Conservation (phyloP, 2,113 vertebrate genomes). For the Symphodus melops region DNA sequence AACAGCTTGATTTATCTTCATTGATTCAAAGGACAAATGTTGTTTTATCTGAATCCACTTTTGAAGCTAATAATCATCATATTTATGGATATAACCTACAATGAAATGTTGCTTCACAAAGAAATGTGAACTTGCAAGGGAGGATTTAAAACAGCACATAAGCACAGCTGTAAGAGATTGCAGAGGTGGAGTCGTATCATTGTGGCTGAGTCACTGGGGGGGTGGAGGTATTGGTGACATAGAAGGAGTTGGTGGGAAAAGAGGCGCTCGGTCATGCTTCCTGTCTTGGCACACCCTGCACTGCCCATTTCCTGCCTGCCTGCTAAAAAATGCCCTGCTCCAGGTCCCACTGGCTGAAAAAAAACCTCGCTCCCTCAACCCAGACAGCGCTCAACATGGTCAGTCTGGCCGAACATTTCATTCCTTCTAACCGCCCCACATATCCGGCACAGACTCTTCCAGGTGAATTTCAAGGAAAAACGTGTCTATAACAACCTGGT, state of each 20-base stretch:
- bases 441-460: slow-evolving; percentile 47
- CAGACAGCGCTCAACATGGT: slow-evolving; percentile 56
- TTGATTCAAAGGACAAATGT: neutral
- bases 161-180: slow-evolving; percentile 15
- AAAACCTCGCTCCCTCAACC: slow-evolving; percentile 56
- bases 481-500: neutral
- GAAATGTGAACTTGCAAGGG: neutral
- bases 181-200: slow-evolving; percentile 14
- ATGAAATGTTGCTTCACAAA: too few relatives aligned
- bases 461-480: slow-evolving; percentile 53
- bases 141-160: slow-evolving; percentile 58
- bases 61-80: too few relatives aligned
- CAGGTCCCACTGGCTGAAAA: slow-evolving; percentile 11
- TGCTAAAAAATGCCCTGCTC: slow-evolving; percentile 66
- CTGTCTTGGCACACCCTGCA: slow-evolving; percentile 78
- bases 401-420: slow-evolving; percentile 35
- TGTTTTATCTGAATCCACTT: too few relatives aligned
- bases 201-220: slow-evolving; percentile 36
- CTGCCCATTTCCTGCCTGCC: slow-evolving; percentile 78
- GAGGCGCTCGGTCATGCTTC: slow-evolving; percentile 69
- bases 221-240: slow-evolving; percentile 17
- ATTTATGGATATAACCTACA: too few relatives aligned
- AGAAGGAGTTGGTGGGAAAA: neutral
- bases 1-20: neutral
- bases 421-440: slow-evolving; percentile 29